Conservation (phyloP, 2,888 invertebrate genomes). For the Plebejus melissa region DNA sequence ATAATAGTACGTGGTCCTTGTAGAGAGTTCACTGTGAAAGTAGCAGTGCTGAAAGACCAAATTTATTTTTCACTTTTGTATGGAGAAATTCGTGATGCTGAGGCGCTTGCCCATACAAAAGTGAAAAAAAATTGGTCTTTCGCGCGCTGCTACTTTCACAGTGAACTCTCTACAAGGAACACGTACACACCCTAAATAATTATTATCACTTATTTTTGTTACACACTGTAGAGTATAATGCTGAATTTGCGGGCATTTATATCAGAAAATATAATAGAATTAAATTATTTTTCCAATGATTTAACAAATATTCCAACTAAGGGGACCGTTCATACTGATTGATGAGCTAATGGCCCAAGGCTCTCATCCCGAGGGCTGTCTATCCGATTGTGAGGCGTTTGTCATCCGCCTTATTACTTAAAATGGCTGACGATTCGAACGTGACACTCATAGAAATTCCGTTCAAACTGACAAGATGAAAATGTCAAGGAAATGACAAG, state of each 20-base stretch:
- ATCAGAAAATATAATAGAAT: not conserved
- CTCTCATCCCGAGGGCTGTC: constrained; percentile 33
- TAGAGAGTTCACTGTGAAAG: no score
- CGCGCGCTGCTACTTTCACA: no score
- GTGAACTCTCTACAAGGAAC: no score
- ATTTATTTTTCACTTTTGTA: no score
- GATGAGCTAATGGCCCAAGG: constrained; percentile 49
- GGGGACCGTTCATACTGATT: constrained; percentile 49
- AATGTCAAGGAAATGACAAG: not conserved
- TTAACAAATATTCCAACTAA: constrained; percentile 43
- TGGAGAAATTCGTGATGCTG: no score
- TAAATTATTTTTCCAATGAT: constrained; percentile 4
- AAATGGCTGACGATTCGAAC: constrained; percentile 23
- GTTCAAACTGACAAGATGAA: constrained; percentile 11
- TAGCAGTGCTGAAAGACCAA: no score
- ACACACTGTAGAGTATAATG: no score
- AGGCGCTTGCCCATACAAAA: no score
- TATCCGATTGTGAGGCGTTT: constrained; percentile 32
- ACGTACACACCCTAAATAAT: no score
- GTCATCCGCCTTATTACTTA: constrained; percentile 30
- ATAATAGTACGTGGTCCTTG: no score
- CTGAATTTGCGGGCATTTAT: not conserved
- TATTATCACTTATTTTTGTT: no score
- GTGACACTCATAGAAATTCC: constrained; percentile 23
- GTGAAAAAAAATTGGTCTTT: no score